These are phyloP conservation scores for Crotalus tigris DNA, from an alignment of 2,113 vertebrate species.

Conservation along the genomic window DNA sequence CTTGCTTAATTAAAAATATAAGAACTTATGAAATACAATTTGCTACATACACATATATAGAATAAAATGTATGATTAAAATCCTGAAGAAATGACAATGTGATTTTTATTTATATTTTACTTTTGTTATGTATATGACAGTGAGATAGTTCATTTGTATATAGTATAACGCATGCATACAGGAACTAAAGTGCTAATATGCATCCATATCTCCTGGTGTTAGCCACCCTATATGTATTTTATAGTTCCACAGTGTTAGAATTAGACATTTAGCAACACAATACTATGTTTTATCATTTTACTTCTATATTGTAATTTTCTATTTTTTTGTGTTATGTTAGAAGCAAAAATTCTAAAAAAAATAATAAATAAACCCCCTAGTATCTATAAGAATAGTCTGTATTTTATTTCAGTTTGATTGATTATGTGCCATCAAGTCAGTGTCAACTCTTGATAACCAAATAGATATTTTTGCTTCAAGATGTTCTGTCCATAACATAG, in stretches of 20 bases:
- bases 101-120: neutral
- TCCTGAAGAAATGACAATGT: neutral
- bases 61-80: too few species aligned
- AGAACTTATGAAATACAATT: neutral
- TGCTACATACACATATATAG: neutral
- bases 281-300: neutral
- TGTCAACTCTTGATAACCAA: neutral
- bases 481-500: neutral
- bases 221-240: neutral
- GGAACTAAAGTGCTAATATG: neutral
- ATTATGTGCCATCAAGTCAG: neutral
- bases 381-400: rapidly evolving
- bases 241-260: neutral
- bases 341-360: rapidly evolving
- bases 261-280: neutral
- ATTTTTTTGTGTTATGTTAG: rapidly evolving
- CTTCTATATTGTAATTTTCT: rapidly evolving
- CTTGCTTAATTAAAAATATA: neutral
- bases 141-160: neutral
- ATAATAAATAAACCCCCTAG: neutral
- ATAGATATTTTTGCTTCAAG: neutral
- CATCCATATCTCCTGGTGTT: neutral
- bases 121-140: neutral
- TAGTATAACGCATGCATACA: neutral
- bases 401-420: neutral